Conservation (phyloP, 2,888 invertebrate species). For the Lottia gigantea region DNA sequence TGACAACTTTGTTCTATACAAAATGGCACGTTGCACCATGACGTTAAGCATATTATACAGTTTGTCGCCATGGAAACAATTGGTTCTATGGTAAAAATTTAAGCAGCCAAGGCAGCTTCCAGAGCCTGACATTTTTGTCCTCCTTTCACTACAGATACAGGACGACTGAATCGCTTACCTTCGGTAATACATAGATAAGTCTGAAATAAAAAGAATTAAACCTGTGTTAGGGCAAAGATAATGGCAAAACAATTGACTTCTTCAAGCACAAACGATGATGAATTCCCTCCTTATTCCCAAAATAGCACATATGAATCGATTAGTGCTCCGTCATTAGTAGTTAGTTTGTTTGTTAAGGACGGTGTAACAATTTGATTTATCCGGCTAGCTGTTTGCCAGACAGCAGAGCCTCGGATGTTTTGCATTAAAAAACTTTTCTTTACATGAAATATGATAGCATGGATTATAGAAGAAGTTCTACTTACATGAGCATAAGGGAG, state of each 20-base stretch:
- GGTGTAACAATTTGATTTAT: too few species aligned
- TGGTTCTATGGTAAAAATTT: slow-evolving; percentile 15
- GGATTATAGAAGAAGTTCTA: neutral
- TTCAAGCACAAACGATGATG: too few species aligned
- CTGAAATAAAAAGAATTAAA: slow-evolving; percentile 22
- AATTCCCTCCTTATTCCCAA: too few species aligned
- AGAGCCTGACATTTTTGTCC: slow-evolving; percentile 35
- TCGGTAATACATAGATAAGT: slow-evolving; percentile 27
- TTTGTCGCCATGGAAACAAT: neutral
- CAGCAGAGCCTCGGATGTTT: too few species aligned
- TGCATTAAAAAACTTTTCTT: too few species aligned
- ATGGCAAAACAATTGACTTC: too few species aligned
- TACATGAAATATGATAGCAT: too few species aligned
- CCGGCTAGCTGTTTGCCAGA: too few species aligned
- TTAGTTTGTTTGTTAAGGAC: too few species aligned
- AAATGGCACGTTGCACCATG: too few species aligned
- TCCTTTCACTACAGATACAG: slow-evolving; percentile 39
- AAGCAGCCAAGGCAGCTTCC: slow-evolving; percentile 38
- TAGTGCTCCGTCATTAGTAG: neutral
- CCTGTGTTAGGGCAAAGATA: neutral
- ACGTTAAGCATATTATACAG: neutral
- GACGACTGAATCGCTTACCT: slow-evolving; percentile 24
- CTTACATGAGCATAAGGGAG: slow-evolving; percentile 60
- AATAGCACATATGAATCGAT: too few species aligned
- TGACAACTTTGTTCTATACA: too few species aligned